phyloP scores from a whole-genome alignment of 2,888 invertebrate species.

The Hetaerina titia region DNA sequence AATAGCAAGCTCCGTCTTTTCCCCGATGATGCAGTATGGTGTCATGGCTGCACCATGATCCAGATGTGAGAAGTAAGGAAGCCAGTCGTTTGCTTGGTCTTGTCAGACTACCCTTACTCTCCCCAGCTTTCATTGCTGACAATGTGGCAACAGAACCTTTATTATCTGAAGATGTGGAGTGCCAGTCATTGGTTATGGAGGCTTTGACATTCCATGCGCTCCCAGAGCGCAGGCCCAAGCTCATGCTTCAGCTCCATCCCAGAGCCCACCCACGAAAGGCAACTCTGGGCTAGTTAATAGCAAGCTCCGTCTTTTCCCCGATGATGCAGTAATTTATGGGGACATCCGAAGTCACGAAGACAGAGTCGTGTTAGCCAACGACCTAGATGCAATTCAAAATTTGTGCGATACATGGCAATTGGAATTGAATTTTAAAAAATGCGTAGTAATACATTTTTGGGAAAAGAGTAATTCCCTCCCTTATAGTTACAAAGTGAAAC shows the following conservation, averaged over 20 bases:
- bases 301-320: too few species aligned
- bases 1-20: too few species aligned
- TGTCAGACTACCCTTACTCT: slow-evolving; percentile 90
- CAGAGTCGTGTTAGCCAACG: too few species aligned
- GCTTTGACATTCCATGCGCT: slow-evolving; percentile 95
- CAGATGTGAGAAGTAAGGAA: slow-evolving; percentile 83
- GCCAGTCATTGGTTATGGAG: slow-evolving; percentile 94
- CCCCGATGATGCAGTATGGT: too few species aligned
- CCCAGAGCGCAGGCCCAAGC: slow-evolving; percentile 86
- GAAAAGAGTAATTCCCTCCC: too few species aligned
- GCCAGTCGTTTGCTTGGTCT: slow-evolving; percentile 86
- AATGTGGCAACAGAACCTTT: slow-evolving; percentile 86
- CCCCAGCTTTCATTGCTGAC: slow-evolving; percentile 93
- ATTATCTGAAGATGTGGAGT: slow-evolving; percentile 83
- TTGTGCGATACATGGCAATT: too few species aligned
- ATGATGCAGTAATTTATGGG: too few species aligned
- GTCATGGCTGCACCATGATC: slow-evolving; percentile 92
- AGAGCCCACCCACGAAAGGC: slow-evolving; percentile 94
- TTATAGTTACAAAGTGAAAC: too few species aligned
- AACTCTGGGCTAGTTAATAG: slow-evolving; percentile 94
- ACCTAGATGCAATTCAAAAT: too few species aligned
- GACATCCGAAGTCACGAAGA: too few species aligned
- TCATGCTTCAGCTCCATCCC: slow-evolving; percentile 84
- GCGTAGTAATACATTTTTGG: too few species aligned
- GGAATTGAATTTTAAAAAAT: too few species aligned